Conservation (phyloP, 2,888 invertebrate genomes). For the Trichogramma dendrolimi region DNA sequence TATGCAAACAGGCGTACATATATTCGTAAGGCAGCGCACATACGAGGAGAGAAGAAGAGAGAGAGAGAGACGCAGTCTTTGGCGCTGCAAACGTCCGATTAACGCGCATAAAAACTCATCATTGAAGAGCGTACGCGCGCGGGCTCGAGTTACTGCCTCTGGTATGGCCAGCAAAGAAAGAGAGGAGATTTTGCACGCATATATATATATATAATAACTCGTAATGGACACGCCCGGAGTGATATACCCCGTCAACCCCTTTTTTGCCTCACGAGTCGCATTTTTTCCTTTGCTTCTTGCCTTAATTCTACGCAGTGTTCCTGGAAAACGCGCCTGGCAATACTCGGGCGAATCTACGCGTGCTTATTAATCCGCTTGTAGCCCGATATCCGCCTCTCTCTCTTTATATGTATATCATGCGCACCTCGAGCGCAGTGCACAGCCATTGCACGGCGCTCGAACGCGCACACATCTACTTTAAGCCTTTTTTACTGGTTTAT, state of each 20-base stretch:
- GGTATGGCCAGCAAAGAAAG: neutral
- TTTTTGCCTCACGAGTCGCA: slow-evolving; percentile 25
- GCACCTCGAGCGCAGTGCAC: too few relatives aligned
- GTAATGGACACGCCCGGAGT: slow-evolving; percentile 35
- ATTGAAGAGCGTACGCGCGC: slow-evolving; percentile 16
- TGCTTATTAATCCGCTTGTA: too few relatives aligned
- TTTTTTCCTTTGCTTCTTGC: slow-evolving; percentile 26
- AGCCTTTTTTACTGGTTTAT: neutral
- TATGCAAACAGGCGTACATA: neutral
- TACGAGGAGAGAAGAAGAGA: too few relatives aligned
- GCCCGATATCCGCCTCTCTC: too few relatives aligned
- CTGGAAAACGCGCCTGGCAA: neutral
- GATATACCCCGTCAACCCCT: slow-evolving; percentile 15
- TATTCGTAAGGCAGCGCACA: neutral
- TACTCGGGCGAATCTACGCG: too few relatives aligned
- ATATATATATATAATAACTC: slow-evolving; percentile 31
- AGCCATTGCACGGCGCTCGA: too few relatives aligned
- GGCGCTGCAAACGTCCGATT: slow-evolving; percentile 4
- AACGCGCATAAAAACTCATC: slow-evolving; percentile 27
- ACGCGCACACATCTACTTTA: neutral
- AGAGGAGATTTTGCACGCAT: slow-evolving; percentile 17
- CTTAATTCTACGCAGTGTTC: slow-evolving; percentile 14
- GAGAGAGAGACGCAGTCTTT: neutral
- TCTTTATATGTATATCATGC: too few relatives aligned
- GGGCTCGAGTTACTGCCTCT: slow-evolving; percentile 2